phyloP scores from a whole-genome alignment of 2,888 invertebrate species.

The Conistra vaccinii region DNA sequence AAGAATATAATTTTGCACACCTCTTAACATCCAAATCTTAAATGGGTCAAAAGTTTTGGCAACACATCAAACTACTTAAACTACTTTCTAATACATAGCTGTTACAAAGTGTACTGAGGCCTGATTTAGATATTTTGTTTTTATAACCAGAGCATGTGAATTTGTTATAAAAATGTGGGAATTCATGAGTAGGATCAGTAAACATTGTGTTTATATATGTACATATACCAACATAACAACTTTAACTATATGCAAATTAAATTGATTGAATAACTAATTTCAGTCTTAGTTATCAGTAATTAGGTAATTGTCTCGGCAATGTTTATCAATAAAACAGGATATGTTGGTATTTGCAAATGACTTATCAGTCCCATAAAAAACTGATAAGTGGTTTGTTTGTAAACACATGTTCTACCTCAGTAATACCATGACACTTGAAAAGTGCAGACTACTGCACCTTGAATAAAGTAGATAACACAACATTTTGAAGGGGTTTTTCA shows the following conservation, averaged over 20 bases:
- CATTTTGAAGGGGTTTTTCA: background rate
- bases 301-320: slow-evolving; percentile 43
- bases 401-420: slow-evolving; percentile 42
- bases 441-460: no score
- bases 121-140: slow-evolving; percentile 45
- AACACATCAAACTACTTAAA: slow-evolving; percentile 74
- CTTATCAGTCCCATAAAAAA: slow-evolving; percentile 52
- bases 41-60: slow-evolving; percentile 82
- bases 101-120: slow-evolving; percentile 46
- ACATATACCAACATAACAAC: background rate
- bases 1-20: slow-evolving; percentile 64
- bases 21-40: slow-evolving; percentile 66
- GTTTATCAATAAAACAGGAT: slow-evolving; percentile 52
- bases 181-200: slow-evolving; percentile 14
- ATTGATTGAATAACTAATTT: slow-evolving; percentile 1
- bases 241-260: background rate
- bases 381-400: slow-evolving; percentile 58
- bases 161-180: slow-evolving; percentile 26
- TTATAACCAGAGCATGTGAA: slow-evolving; percentile 20
- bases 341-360: slow-evolving; percentile 31
- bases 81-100: slow-evolving; percentile 58
- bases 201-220: slow-evolving; percentile 1
- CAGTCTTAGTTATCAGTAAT: slow-evolving; percentile 31
- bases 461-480: background rate
- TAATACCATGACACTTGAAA: slow-evolving; percentile 6